These are phyloP conservation scores for Neodiprion pinetum DNA, from an alignment of 1,140 invertebrate genomes.

Conservation along the genomic window DNA sequence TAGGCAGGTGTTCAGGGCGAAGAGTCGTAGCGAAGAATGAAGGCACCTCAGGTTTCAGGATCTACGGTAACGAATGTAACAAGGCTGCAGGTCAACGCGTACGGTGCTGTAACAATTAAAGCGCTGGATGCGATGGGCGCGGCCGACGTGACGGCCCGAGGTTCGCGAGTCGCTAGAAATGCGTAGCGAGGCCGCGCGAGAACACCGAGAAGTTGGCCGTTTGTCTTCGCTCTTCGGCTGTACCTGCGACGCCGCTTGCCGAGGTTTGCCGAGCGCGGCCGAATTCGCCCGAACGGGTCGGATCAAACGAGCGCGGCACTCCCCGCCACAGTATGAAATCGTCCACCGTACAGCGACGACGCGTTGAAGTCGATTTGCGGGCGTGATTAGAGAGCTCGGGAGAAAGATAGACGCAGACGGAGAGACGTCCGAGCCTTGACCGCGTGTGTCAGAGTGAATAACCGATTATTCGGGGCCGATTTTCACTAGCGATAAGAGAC, in stretches of 20 bases:
- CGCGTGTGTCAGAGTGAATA: background rate
- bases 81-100: too few relatives aligned
- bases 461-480: too few relatives aligned
- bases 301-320: constrained; percentile 41
- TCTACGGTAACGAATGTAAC: too few relatives aligned
- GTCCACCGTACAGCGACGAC: constrained; percentile 55
- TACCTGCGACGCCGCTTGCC: constrained; percentile 31
- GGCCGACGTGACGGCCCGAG: background rate
- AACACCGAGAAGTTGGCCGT: too few relatives aligned
- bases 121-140: too few relatives aligned
- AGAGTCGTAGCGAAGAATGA: too few relatives aligned
- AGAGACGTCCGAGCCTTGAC: background rate
- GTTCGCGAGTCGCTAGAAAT: background rate
- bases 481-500: too few relatives aligned
- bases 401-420: too few relatives aligned
- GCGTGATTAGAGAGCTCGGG: too few relatives aligned
- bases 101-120: too few relatives aligned
- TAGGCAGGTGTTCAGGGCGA: too few relatives aligned
- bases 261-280: constrained; percentile 28
- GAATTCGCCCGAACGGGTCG: constrained; percentile 40
- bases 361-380: constrained; percentile 17
- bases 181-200: background rate
- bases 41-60: too few relatives aligned
- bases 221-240: constrained; percentile 27
- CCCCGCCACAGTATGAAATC: constrained; percentile 57